A percentile compares a stretch with the other conserved stretches of the same genome.
Evolutionary conservation across 2,888 invertebrate genomes (phyloP).

Genomic region (Zaprionus obscuricornis): DNA sequence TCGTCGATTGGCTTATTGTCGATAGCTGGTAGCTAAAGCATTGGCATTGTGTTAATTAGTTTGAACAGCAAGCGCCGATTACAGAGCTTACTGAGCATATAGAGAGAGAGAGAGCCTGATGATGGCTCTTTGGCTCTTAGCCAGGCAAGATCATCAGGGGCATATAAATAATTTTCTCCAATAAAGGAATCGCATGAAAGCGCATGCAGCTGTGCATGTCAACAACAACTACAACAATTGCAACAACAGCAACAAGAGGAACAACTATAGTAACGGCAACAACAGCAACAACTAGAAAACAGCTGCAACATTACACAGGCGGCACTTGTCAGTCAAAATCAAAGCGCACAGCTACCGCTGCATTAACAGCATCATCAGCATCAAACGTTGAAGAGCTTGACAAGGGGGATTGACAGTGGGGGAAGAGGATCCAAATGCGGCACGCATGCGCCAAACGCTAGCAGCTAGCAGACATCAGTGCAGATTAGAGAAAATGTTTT

Average conservation of each 20-base stretch:
- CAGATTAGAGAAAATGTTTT: constrained; percentile 79
- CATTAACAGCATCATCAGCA: constrained; percentile 63
- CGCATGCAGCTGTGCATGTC: constrained; percentile 80
- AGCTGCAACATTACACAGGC: constrained; percentile 62
- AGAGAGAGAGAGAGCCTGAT: neutral
- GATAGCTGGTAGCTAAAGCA: constrained; percentile 21
- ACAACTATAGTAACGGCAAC: constrained; percentile 24
- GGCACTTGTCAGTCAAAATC: constrained; percentile 82
- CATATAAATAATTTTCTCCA: constrained; percentile 75
- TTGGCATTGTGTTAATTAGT: constrained; percentile 69
- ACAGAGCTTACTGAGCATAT: constrained; percentile 10
- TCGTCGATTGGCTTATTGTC: constrained; percentile 5
- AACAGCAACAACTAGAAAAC: constrained; percentile 14
- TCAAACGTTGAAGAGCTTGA: constrained; percentile 14
- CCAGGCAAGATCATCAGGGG: constrained; percentile 58
- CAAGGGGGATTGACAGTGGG: constrained; percentile 3
- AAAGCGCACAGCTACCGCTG: constrained; percentile 71
- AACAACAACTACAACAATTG: constrained; percentile 43
- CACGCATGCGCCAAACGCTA: constrained; percentile 59
- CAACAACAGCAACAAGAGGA: constrained; percentile 29
- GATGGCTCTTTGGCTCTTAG: too few species aligned
- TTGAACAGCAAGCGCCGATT: constrained; percentile 43
- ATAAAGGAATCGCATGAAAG: constrained; percentile 77
- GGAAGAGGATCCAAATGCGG: constrained; percentile 55
- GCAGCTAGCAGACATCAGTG: constrained; percentile 59